Percentiles rank a stretch among this genome's conserved stretches.
phyloP scores from a whole-genome alignment of 2,113 vertebrate species.

The Myrmophylax atrothorax region DNA sequence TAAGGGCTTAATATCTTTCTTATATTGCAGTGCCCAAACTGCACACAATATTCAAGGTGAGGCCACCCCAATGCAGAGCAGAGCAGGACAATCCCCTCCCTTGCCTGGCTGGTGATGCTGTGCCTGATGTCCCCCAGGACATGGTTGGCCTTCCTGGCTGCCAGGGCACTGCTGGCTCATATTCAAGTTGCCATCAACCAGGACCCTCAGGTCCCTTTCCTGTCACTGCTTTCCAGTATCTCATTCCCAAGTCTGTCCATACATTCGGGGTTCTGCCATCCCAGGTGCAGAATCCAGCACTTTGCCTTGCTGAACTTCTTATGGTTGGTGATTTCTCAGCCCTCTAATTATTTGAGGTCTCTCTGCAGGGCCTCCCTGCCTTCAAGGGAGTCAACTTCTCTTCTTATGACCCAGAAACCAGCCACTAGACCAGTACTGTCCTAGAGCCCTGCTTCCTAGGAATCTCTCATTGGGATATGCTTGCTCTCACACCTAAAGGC shows the following conservation, averaged over 20 bases:
- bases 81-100: neutral
- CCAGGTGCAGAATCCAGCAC: neutral
- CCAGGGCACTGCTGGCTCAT: neutral
- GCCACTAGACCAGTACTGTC: accelerated
- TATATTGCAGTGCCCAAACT: neutral
- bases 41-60: neutral
- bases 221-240: neutral
- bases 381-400: neutral
- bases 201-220: neutral
- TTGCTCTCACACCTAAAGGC: neutral
- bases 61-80: neutral
- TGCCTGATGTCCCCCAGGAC: neutral
- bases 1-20: neutral
- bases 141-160: neutral
- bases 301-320: neutral
- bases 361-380: neutral
- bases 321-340: neutral
- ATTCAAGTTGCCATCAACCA: neutral
- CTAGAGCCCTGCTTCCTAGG: neutral
- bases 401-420: neutral
- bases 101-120: neutral
- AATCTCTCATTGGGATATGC: neutral
- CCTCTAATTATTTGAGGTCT: neutral
- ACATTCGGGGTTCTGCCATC: neutral
- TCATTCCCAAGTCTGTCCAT: neutral